Evolutionary conservation across 1,140 invertebrate genomes (phyloP).

Genomic region (Phocides pigmalion): DNA sequence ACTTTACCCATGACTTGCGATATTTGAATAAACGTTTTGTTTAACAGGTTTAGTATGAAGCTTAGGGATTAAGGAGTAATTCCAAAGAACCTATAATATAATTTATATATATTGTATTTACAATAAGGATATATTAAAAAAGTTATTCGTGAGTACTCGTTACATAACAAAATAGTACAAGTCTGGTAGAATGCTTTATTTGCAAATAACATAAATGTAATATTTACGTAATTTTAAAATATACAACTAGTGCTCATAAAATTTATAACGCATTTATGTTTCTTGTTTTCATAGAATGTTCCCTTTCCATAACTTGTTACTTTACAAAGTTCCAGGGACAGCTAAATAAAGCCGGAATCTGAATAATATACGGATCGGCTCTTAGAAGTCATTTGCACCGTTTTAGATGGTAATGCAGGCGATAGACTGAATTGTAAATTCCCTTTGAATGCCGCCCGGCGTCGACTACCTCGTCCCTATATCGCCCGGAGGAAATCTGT

Average conservation of each 20-base stretch:
- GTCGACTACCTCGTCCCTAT: slow-evolving; percentile 25
- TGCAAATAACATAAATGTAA: slow-evolving; percentile 2
- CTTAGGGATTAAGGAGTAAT: too few species aligned
- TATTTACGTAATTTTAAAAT: background rate
- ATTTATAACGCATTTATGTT: slow-evolving; percentile 2
- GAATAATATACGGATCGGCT: slow-evolving; percentile 32
- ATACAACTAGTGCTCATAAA: background rate
- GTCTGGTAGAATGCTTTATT: background rate
- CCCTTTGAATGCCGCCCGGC: slow-evolving; percentile 42
- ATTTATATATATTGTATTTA: too few species aligned
- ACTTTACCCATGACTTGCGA: background rate
- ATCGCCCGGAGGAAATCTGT: slow-evolving; percentile 42
- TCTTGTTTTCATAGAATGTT: slow-evolving; percentile 15
- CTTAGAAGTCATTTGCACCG: slow-evolving; percentile 50
- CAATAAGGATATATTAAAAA: too few species aligned
- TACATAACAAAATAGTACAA: too few species aligned
- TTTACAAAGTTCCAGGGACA: slow-evolving; percentile 15
- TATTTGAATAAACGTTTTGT: background rate
- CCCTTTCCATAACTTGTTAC: slow-evolving; percentile 21
- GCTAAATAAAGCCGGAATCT: slow-evolving; percentile 29
- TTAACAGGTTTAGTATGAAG: too few species aligned
- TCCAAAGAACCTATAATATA: too few species aligned
- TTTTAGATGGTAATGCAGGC: slow-evolving; percentile 54
- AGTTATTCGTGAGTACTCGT: too few species aligned
- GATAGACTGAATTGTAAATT: slow-evolving; percentile 54